Percentiles rank a stretch among this genome's conserved stretches.
Conservation (phyloP, 92 coral and sea anemone species). For the Pocillopora meandrina region DNA sequence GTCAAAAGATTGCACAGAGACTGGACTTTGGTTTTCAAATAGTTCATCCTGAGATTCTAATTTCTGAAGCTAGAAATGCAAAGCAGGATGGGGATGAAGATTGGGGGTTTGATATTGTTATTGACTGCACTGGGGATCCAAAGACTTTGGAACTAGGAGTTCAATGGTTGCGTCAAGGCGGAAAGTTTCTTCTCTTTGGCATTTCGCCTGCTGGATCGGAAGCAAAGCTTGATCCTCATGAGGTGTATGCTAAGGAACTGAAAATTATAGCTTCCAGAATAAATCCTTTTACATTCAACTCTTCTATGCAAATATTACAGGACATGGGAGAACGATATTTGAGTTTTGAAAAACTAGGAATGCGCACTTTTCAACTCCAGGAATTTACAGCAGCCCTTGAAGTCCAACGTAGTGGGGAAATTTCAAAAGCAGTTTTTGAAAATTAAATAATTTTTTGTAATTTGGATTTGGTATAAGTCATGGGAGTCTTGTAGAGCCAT, state of each 20-base stretch:
- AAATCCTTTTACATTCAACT: slow-evolving; percentile 72
- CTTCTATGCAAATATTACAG: slow-evolving; percentile 76
- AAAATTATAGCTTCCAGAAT: slow-evolving; percentile 64
- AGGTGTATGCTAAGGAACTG: slow-evolving; percentile 78
- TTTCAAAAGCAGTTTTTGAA: slow-evolving; percentile 89
- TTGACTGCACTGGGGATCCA: slow-evolving; percentile 90
- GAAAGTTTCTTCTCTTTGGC: slow-evolving; percentile 74
- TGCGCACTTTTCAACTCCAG: slow-evolving; percentile 85
- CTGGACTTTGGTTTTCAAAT: slow-evolving; percentile 82
- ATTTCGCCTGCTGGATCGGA: slow-evolving; percentile 67
- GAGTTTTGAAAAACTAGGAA: slow-evolving; percentile 76
- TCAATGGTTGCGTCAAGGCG: slow-evolving; percentile 82
- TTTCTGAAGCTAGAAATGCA: slow-evolving; percentile 82
- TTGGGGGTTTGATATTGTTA: slow-evolving; percentile 90
- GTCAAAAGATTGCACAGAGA: slow-evolving; percentile 78
- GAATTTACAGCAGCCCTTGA: slow-evolving; percentile 88
- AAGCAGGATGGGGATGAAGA: slow-evolving; percentile 72
- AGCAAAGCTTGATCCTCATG: slow-evolving; percentile 73
- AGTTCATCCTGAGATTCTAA: slow-evolving; percentile 74
- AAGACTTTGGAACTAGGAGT: slow-evolving; percentile 75
- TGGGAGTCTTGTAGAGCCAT: too few species aligned
- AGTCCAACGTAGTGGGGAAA: slow-evolving; percentile 84
- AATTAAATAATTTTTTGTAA: slow-evolving; percentile 34
- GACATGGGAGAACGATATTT: slow-evolving; percentile 81
- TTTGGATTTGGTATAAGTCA: too few species aligned